Base-by-base conservation (phyloP, 2,888 invertebrate species). In the Sphaerophoria taeniata region DNA sequence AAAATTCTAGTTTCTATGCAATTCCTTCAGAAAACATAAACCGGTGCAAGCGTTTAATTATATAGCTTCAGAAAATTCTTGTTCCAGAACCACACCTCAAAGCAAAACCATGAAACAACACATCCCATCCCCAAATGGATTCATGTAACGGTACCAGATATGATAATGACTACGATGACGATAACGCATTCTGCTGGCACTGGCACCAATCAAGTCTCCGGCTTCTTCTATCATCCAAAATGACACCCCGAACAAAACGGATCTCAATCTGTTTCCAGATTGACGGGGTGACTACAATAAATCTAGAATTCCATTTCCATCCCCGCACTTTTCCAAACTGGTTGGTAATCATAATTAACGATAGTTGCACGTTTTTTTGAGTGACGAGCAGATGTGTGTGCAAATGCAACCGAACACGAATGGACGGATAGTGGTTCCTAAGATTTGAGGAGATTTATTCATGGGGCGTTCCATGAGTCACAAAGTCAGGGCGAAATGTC, bases 281-380 rank as follows among this genome's bases (percentile, higher is more conserved):
- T 76, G 80, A 81, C 76, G 31, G 83, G 83, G 70, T 84, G 79
- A 79, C 24, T 43, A 43, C 60, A 75, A 84, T 82, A 84, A 84
- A 82, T 82, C 82, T 67, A 75, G 74, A 67, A 71, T 75, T 43
- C 43, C 49, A 45, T 65, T 3, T 5, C 39, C 51, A 53, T 49
- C 16, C 56, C 75, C 60, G 39, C 69, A 36, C 14, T 73, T 31
- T 33, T 12, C 24, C n/a, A 61, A 84, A 84, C 84, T 84, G 84
- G 84, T 84, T 84, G 47, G 71, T 55, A 74, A 84, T 84, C 80
- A 80, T 84, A 80, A 84, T 84, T 84, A 84, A 84, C 84, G 80
- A 84, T 83, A 78, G 83, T 79, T 84, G 80, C 72, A 80, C 31
- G 60, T 78, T 73, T 69, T 55, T 76, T 63, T 56, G 56, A 47